Base-by-base conservation (phyloP, 2,888 invertebrate genomes). In the Pedicia rivosa region DNA sequence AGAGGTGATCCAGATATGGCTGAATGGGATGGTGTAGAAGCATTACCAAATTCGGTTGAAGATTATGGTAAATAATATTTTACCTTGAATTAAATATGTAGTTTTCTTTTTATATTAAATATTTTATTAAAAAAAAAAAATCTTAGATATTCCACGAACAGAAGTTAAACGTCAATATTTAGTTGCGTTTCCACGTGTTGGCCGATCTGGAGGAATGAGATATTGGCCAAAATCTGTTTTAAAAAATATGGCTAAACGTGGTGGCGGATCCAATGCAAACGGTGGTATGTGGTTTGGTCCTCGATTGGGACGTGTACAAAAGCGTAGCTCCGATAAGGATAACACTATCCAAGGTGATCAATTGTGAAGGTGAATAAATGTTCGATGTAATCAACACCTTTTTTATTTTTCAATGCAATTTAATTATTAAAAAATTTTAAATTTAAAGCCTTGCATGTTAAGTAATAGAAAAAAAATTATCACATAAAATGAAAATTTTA, bases 221-320 rank as follows among this genome's bases (percentile, higher is more conserved):
- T 56, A 56, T 43, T 59, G 51, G 50, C 52, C 59, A 3, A 54
- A 53, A 40, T 35, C 25, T 8, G 55, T 56, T n/a, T 42, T 56
- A 35, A 54, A 57, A 37, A 51, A 57, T 2, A 40, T 59, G 33
- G 56, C 57, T 9, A 61, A 60, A 42, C 54, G 44, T 26, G 54
- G 55, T 2, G 56, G 54, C 31, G 56, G 35, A 25, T 10, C 57
- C 5, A 50, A 58, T 35, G 58, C 58, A 30, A 63, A 57, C 25
- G 58, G 59, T 15, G 66, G 66, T 1, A 66, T 77, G 59, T 78
- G 77, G 78, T 77, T 77, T 47, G 78, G 78, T 25, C 75, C 75
- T 1, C 61, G 76, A 29, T 59, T 77, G 16, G 78, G 73, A 38
- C 63, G 71, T 42, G 54, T 62, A 1, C 62, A 60, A 42, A 65